Evolutionary conservation across 2,888 invertebrate species (phyloP), one percentile per base, ranked within the genome.

Genomic region (Callyntrura guangdongensis): DNA sequence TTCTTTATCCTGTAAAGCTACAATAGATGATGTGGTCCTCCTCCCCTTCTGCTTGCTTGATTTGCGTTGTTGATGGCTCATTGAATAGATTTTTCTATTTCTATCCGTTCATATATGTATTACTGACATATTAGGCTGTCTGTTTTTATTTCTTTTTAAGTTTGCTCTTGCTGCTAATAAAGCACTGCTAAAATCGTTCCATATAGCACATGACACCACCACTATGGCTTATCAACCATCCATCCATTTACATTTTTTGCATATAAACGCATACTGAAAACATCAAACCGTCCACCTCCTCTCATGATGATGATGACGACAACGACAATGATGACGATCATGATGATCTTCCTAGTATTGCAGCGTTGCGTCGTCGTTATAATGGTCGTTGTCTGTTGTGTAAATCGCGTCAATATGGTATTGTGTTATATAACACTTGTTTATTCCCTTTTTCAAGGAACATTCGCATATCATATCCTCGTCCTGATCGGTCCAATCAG

Each of bases 61-160:
- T 74, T 74, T 86, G 86, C 74, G 77, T 61, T 86, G 86, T 69
- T 85, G 69, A 86, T 86, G 64, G 86, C 86, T 64, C 79, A 86
- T 36, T 72, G 49, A 69, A 86, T 61, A 61, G 86, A 77, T 61
- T 79, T 84, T 86, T 84, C 36, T 61, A 72, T 53, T 36, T 36
- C 22, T 53, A 77, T 61, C 22, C 74, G 12, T 36, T 86, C 17
- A n/a, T 17, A 53, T 25, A n/a, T 27, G 20, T 59, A 81, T 81
- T 81, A 81, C 81, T 61, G 56, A 61, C 81, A 81, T 81, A 81
- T 81, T 81, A 81, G 47, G 72, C 47, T 86, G 61, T 79, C 79
- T 86, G 86, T 79, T 79, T 86, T 81, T 79, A 67, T 64, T 79
- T 79, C 86, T 86, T 67, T 53, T 64, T 47, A 53, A 79, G 36